These are phyloP conservation scores for Papilio dardanus DNA, from an alignment of 1,140 invertebrate species.

Conservation along the genomic window DNA sequence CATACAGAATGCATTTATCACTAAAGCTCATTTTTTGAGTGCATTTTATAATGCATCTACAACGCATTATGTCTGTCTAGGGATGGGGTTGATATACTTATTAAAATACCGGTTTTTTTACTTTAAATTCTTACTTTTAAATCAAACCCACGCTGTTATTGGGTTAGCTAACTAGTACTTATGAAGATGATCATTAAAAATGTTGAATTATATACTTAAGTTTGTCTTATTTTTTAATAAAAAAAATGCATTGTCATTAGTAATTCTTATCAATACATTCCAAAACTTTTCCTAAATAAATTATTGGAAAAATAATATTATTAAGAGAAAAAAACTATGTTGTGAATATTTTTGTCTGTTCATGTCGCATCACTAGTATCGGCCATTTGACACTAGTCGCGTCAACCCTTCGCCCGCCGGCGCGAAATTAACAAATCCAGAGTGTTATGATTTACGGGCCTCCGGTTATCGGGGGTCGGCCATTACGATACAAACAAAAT, in stretches of 20 bases:
- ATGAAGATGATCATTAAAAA: background rate
- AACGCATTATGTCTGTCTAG: constrained; percentile 45
- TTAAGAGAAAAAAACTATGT: background rate
- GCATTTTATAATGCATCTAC: constrained; percentile 47
- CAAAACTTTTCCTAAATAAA: no score
- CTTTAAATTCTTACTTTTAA: background rate
- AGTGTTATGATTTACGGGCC: constrained; percentile 68
- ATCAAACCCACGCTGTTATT: background rate
- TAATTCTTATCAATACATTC: no score
- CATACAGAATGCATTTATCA: constrained; percentile 67
- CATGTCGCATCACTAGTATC: constrained; percentile 37
- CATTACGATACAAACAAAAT: constrained; percentile 58
- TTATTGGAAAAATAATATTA: no score
- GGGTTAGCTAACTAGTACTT: background rate
- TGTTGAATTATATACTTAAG: background rate
- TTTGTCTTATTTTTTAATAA: no score
- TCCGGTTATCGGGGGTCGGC: constrained; percentile 51
- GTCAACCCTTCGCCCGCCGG: constrained; percentile 55
- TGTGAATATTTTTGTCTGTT: background rate
- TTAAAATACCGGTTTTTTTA: background rate
- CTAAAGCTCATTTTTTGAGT: constrained; percentile 55
- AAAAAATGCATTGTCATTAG: no score
- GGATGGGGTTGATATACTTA: background rate
- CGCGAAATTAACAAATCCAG: constrained; percentile 63
- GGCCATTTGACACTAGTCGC: constrained; percentile 49